Evolutionary conservation across 1,140 invertebrate genomes (phyloP), one percentile per base, ranked within the genome.

Genomic region (Calliphora vicina): DNA sequence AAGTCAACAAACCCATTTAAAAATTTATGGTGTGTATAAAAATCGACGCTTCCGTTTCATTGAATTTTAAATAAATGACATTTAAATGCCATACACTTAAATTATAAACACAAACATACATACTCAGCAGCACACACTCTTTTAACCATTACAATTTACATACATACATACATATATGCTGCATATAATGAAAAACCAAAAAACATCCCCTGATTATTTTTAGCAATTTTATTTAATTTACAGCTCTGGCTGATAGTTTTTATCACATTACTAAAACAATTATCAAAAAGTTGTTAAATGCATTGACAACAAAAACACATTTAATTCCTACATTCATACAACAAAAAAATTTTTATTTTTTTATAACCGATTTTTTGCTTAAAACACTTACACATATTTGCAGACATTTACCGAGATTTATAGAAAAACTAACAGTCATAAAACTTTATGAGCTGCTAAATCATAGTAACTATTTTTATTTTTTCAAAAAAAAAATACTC

Each of bases 21-120:
- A 78, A 78, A 78, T 78, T 78, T 78, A 78, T 78, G 74, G 42
- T 25, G 42, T 25, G 74, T 43, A 78, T 78, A 78, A 78, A 78
- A 78, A 78, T 78, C 74, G 74, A 78, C 74, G 74, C 74, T 78
- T 78, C 74, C 74, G 74, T 78, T 78, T 78, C 74, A 78, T 78
- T 78, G 74, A 78, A 78, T 78, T 78, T 78, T 45, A 76, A n/a
- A 76, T 76, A 76, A 78, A 78, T 43, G 74, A 43, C 74, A 78
- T 78, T 78, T 78, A 67, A 67, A 67, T 23, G 61, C 61, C 61
- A 67, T 67, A 67, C 23, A 10, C 35, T n/a, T 20, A 35, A 71
- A 71, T 42, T 81, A 57, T 15, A 71, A 57, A n/a, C 26, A 80
- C 42, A 61, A 12, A 81, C 29, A 45, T 2, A 71, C 61, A 35